phyloP scores from a whole-genome alignment of 2,797 vertebrate genomes.

The Tragelaphus eurycerus region DNA sequence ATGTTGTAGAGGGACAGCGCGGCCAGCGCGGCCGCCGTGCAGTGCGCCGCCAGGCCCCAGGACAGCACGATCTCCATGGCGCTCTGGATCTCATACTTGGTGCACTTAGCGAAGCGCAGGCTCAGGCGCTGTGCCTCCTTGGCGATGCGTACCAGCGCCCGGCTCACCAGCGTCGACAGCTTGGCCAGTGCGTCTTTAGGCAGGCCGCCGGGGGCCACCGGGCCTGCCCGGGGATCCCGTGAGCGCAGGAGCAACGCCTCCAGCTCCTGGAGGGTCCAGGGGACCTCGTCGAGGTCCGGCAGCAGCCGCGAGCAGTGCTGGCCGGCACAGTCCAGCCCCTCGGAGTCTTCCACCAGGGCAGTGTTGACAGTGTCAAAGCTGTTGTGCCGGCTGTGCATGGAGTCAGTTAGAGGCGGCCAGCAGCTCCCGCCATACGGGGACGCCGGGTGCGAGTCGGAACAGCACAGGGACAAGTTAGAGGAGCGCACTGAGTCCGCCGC shows the following conservation, averaged over 20 bases:
- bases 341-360: slow-evolving; percentile 96
- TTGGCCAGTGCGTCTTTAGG: slow-evolving; percentile 90
- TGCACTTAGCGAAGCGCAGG: slow-evolving; percentile 96
- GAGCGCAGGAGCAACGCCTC: slow-evolving; percentile 89
- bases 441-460: slow-evolving; percentile 93
- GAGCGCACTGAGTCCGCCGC: slow-evolving; percentile 98
- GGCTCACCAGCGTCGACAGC: slow-evolving; percentile 91
- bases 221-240: slow-evolving; percentile 75
- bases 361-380: slow-evolving; percentile 98
- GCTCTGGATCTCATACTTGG: slow-evolving; percentile 96
- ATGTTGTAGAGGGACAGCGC: slow-evolving; percentile 96
- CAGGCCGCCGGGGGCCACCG: slow-evolving; percentile 77
- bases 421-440: slow-evolving; percentile 89
- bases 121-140: slow-evolving; percentile 95
- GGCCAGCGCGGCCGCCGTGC: slow-evolving; percentile 89
- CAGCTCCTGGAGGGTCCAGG: slow-evolving; percentile 96
- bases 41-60: slow-evolving; percentile 91
- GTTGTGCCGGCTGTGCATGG: slow-evolving; percentile 98
- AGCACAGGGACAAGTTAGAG: slow-evolving; percentile 97
- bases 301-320: slow-evolving; percentile 95
- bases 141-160: slow-evolving; percentile 93
- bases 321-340: slow-evolving; percentile 95
- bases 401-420: slow-evolving; percentile 94
- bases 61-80: slow-evolving; percentile 93
- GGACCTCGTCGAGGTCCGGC: slow-evolving; percentile 98